These are phyloP conservation scores for Rhyacophila brunnea DNA, from an alignment of 1,140 invertebrate genomes.

Conservation along the genomic window DNA sequence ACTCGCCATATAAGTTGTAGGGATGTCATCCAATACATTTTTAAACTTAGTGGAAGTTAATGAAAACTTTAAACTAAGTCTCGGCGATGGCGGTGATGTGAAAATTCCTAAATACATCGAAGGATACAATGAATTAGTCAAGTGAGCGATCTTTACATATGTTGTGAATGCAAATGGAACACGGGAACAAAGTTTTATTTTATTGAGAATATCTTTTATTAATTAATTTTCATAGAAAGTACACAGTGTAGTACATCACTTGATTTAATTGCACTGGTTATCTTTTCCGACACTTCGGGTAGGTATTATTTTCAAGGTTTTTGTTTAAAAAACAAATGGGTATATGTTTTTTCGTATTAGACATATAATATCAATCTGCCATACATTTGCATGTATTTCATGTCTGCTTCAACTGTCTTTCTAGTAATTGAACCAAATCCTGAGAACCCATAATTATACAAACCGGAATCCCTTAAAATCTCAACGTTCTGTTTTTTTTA, in stretches of 20 bases:
- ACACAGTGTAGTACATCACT: not conserved
- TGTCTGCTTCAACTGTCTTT: too few species aligned
- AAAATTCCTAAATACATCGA: conserved; percentile 62
- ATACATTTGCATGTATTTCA: too few species aligned
- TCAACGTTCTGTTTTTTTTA: too few species aligned
- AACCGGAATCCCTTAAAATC: too few species aligned
- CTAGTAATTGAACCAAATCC: too few species aligned
- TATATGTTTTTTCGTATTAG: too few species aligned
- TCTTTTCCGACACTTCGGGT: not conserved
- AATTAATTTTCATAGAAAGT: too few species aligned
- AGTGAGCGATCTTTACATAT: conserved; percentile 51
- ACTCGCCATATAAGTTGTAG: too few species aligned
- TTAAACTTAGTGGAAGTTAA: conserved; percentile 59
- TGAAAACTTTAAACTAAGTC: conserved; percentile 56
- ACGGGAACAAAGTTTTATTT: not conserved
- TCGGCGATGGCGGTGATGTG: conserved; percentile 63
- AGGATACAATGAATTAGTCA: conserved; percentile 68
- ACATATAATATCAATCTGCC: too few species aligned
- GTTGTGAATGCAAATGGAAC: not conserved
- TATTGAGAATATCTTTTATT: too few species aligned
- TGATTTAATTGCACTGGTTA: not conserved
- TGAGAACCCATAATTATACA: too few species aligned
- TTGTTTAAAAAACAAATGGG: too few species aligned
- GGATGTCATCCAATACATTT: conserved; percentile 2
- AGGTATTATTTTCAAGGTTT: not conserved